A percentile compares a stretch with the other conserved stretches of the same genome.
phyloP scores from a whole-genome alignment of 1,140 invertebrate genomes.

The Drosophila nasuta region DNA sequence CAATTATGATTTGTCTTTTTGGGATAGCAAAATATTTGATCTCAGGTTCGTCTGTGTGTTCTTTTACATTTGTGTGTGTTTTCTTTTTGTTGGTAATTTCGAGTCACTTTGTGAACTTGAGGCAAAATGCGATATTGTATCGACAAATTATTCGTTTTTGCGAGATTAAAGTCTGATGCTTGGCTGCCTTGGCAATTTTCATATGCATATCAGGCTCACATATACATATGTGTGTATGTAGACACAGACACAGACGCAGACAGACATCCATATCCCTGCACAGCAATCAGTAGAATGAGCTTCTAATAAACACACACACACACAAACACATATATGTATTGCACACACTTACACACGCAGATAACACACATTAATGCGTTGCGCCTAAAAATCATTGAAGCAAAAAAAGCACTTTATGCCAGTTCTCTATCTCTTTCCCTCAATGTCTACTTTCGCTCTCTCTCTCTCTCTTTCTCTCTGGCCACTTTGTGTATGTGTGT shows the following conservation, averaged over 20 bases:
- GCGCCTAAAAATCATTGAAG: constrained; percentile 76
- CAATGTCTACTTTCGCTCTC: neutral
- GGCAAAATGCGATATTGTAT: constrained; percentile 1
- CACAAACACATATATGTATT: neutral
- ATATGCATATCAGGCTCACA: constrained; percentile 49
- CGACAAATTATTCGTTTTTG: neutral
- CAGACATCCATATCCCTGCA: neutral
- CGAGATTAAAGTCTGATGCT: constrained; percentile 4
- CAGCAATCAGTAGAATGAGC: constrained; percentile 44
- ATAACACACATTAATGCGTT: constrained; percentile 71
- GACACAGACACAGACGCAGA: constrained; percentile 8
- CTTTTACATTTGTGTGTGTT: no score
- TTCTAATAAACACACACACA: constrained; percentile 66
- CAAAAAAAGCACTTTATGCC: constrained; percentile 76
- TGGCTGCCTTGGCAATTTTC: constrained; percentile 31
- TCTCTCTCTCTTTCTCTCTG: constrained; percentile 7
- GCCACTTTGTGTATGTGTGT: constrained; percentile 51
- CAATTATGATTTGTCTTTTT: no score
- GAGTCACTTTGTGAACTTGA: neutral
- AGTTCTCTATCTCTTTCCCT: neutral
- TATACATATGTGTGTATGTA: no score
- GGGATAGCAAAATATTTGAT: no score
- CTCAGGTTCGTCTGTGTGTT: no score
- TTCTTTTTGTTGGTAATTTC: neutral
- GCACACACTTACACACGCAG: neutral